These are phyloP conservation scores for Ibidorhyncha struthersii DNA, from an alignment of 2,113 vertebrate genomes.

Conservation along the genomic window DNA sequence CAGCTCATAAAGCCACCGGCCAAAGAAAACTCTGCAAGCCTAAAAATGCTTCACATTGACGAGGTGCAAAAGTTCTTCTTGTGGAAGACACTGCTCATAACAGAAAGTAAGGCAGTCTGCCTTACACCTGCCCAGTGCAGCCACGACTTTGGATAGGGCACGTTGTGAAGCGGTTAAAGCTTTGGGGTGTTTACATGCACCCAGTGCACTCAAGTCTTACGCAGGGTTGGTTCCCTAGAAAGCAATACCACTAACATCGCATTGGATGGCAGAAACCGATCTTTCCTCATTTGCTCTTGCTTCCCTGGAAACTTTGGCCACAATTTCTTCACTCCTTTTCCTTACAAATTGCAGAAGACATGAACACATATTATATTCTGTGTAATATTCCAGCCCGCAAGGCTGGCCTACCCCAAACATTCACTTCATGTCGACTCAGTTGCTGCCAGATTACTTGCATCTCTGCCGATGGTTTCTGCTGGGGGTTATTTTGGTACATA, in stretches of 20 bases:
- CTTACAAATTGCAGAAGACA: neutral
- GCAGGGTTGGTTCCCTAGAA: neutral
- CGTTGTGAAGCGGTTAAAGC: accelerated
- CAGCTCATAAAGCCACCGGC: neutral
- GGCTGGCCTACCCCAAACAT: neutral
- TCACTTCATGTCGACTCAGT: neutral
- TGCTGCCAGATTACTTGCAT: neutral
- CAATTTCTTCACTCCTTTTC: neutral
- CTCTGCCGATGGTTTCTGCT: neutral
- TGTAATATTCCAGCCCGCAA: neutral
- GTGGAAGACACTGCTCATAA: neutral
- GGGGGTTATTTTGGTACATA: neutral
- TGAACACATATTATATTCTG: neutral
- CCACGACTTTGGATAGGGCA: neutral
- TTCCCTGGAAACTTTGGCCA: neutral
- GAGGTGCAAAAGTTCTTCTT: neutral
- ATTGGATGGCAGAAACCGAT: neutral
- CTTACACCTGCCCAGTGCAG: neutral
- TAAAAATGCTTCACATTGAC: neutral
- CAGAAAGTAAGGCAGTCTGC: no score
- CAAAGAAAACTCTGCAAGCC: neutral
- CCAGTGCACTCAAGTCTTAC: accelerated
- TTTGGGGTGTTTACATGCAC: accelerated
- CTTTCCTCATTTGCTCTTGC: neutral
- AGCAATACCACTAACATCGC: no score